These are phyloP conservation scores for Parnassius glacialis DNA, from an alignment of 2,888 invertebrate genomes.

Conservation along the genomic window DNA sequence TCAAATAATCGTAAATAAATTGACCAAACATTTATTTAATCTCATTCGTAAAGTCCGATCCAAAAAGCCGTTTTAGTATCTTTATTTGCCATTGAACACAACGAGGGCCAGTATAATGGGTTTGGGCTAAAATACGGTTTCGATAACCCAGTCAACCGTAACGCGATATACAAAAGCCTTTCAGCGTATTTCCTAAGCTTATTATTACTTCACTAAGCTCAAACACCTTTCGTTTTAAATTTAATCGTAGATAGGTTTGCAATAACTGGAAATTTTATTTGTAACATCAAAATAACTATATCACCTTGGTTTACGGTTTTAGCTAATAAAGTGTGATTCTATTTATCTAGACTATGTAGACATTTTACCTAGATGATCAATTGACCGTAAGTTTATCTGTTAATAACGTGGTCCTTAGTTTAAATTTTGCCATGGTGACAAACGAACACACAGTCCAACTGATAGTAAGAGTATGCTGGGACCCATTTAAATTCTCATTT, in stretches of 20 bases:
- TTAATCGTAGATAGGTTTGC: slow-evolving; percentile 14
- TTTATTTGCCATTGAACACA: slow-evolving; percentile 17
- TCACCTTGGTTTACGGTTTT: neutral
- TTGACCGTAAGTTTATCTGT: no score
- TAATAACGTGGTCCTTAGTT: no score
- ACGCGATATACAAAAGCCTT: slow-evolving; percentile 7
- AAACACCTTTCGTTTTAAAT: slow-evolving; percentile 6
- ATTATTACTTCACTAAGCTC: slow-evolving; percentile 18
- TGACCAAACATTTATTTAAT: slow-evolving; percentile 16
- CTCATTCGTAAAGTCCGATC: slow-evolving; percentile 9
- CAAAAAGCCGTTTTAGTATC: slow-evolving; percentile 11
- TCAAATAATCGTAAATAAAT: slow-evolving; percentile 14
- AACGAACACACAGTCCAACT: no score
- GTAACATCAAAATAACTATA: neutral
- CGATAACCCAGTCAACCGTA: slow-evolving; percentile 16
- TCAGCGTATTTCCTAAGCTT: slow-evolving; percentile 19
- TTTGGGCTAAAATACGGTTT: slow-evolving; percentile 21
- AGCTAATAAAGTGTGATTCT: no score
- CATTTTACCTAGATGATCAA: no score
- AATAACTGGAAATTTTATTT: slow-evolving; percentile 3
- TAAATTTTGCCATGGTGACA: no score
- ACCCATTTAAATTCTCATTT: no score
- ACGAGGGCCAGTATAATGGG: slow-evolving; percentile 20
- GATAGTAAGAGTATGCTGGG: no score
- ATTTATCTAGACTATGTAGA: no score